These are phyloP conservation scores for Uropsilus gracilis DNA, from an alignment of 2,113 vertebrate genomes.

Conservation along the genomic window DNA sequence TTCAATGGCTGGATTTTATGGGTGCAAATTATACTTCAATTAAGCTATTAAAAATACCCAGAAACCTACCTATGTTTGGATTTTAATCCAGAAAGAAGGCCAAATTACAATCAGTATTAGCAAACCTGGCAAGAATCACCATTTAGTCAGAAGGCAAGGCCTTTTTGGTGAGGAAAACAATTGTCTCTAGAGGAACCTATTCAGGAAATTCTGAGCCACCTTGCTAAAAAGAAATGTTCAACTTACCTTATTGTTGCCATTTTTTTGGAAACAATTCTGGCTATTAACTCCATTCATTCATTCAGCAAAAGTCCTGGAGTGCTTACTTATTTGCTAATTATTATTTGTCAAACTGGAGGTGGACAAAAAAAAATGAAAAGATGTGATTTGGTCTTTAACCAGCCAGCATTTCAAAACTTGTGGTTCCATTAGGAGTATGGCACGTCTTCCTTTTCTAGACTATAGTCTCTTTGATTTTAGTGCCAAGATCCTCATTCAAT, in stretches of 20 bases:
- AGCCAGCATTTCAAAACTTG: slow-evolving; percentile 15
- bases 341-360: slow-evolving; percentile 49
- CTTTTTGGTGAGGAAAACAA: slow-evolving; percentile 32
- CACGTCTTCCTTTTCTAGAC: not conserved
- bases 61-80: not conserved
- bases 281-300: slow-evolving; percentile 43
- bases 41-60: not conserved
- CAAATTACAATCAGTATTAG: slow-evolving; percentile 15
- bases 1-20: not conserved
- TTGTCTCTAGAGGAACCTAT: not conserved
- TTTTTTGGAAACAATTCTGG: slow-evolving; percentile 48
- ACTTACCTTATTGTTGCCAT: slow-evolving; percentile 23
- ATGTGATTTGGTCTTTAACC: not conserved
- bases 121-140: not conserved
- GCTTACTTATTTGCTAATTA: slow-evolving; percentile 42
- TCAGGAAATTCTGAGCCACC: slow-evolving; percentile 59
- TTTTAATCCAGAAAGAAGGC: slow-evolving; percentile 44
- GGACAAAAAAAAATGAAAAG: slow-evolving; percentile 11
- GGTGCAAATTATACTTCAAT: not conserved
- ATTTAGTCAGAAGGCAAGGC: not conserved
- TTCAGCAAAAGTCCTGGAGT: slow-evolving; percentile 45
- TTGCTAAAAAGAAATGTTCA: slow-evolving; percentile 46
- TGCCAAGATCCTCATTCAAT: not conserved
- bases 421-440: slow-evolving; percentile 14
- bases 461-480: not conserved